Conservation (phyloP, 2,888 invertebrate genomes). For the Candidula unifasciata region DNA sequence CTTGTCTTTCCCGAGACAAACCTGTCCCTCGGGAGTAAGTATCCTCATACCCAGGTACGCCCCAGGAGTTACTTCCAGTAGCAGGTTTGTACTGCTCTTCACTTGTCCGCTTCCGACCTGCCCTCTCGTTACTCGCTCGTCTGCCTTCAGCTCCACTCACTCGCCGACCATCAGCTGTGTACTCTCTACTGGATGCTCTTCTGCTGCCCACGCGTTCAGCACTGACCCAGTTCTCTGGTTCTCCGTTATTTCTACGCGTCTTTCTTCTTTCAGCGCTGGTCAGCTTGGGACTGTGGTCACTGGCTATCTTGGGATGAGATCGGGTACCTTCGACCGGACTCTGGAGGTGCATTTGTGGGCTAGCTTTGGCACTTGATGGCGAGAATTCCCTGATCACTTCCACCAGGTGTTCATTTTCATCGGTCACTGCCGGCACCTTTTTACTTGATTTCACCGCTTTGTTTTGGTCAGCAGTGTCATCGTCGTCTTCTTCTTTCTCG, state of each 20-base stretch:
- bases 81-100: no score
- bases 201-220: neutral
- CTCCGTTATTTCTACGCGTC: neutral
- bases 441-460: neutral
- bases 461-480: neutral
- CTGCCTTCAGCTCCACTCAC: neutral
- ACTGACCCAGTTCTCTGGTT: no score
- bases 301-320: no score
- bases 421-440: neutral
- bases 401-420: neutral
- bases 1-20: neutral
- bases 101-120: neutral
- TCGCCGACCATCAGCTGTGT: neutral
- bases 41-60: neutral
- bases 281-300: neutral
- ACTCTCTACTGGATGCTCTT: neutral
- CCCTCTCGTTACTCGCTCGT: neutral
- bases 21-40: neutral
- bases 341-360: neutral
- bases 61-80: no score
- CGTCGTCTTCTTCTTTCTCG: neutral
- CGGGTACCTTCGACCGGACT: neutral
- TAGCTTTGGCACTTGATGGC: neutral
- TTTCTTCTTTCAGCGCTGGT: neutral
- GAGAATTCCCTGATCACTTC: neutral